Conservation (phyloP, 2,797 vertebrate species). For the Galago senegalensis region DNA sequence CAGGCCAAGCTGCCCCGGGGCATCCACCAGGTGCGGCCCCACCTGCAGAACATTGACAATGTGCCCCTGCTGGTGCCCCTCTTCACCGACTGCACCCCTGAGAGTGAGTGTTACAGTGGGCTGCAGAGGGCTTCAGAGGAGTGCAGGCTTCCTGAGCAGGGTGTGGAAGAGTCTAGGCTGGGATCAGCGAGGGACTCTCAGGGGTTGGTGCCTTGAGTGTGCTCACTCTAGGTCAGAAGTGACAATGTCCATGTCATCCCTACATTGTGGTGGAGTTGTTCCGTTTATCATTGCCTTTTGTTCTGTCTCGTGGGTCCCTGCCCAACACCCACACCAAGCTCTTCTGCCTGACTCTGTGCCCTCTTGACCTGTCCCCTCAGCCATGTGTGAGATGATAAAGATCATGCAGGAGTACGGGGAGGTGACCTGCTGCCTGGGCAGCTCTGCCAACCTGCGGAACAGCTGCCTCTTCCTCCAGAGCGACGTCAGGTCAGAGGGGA, state of each 20-base stretch:
- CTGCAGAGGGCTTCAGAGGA: not conserved
- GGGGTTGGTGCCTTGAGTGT: not conserved
- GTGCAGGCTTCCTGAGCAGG: not conserved
- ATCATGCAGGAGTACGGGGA: conserved; percentile 99
- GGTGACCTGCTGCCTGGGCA: conserved; percentile 98
- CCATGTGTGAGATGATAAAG: conserved; percentile 99
- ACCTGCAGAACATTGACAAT: conserved; percentile 99
- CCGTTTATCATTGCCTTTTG: not conserved
- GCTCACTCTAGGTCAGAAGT: not conserved
- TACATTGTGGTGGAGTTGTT: not conserved
- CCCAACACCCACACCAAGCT: not conserved
- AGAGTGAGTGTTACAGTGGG: conserved; percentile 92
- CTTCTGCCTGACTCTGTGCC: conserved; percentile 22
- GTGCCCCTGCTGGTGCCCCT: conserved; percentile 98
- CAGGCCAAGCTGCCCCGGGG: conserved; percentile 99
- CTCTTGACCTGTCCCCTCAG: conserved; percentile 84
- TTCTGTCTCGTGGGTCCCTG: not conserved
- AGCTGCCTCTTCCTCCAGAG: conserved; percentile 98
- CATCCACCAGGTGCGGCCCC: conserved; percentile 98
- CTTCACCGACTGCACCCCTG: conserved; percentile 98
- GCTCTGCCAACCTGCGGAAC: conserved; percentile 97
- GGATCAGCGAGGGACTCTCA: not conserved
- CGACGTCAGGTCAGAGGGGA: conserved; percentile 93
- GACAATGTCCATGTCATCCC: rapidly evolving
- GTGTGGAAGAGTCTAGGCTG: not conserved